phyloP scores from a whole-genome alignment of 2,797 vertebrate species.

The Sparus aurata region DNA sequence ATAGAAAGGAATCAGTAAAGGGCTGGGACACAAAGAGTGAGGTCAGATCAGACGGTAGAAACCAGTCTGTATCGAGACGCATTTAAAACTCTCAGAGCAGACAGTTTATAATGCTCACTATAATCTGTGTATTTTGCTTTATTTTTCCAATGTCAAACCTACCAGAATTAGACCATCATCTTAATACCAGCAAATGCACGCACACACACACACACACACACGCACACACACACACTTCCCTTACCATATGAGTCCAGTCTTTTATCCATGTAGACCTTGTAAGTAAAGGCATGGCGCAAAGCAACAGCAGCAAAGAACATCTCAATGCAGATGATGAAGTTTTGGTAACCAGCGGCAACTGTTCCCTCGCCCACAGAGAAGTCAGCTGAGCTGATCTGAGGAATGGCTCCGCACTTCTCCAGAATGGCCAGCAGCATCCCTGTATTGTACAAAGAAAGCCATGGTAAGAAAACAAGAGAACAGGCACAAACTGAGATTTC shows the following conservation, averaged over 20 bases:
- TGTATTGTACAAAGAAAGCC: constrained; percentile 57
- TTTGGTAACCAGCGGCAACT: constrained; percentile 97
- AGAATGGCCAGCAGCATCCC: constrained; percentile 98
- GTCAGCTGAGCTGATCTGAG: constrained; percentile 91
- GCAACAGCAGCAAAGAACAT: constrained; percentile 99
- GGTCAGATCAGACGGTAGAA: constrained; percentile 19
- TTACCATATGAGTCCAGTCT: constrained; percentile 94
- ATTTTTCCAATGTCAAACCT: background rate
- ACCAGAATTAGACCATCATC: background rate
- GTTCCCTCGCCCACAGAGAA: constrained; percentile 97
- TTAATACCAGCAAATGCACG: background rate
- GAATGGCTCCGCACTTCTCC: constrained; percentile 98
- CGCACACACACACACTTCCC: constrained; percentile 13
- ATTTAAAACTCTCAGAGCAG: constrained; percentile 3
- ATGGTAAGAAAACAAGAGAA: background rate
- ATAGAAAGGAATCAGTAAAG: constrained; percentile 22
- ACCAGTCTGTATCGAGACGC: background rate
- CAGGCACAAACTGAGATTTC: background rate
- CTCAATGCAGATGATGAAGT: constrained; percentile 99
- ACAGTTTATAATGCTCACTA: background rate
- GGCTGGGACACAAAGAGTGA: constrained; percentile 3
- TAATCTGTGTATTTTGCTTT: background rate
- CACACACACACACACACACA: background rate
- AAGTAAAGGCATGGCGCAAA: constrained; percentile 96
- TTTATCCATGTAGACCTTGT: constrained; percentile 97